These are phyloP conservation scores for Ophraella communa DNA, from an alignment of 2,888 invertebrate genomes.

Conservation along the genomic window DNA sequence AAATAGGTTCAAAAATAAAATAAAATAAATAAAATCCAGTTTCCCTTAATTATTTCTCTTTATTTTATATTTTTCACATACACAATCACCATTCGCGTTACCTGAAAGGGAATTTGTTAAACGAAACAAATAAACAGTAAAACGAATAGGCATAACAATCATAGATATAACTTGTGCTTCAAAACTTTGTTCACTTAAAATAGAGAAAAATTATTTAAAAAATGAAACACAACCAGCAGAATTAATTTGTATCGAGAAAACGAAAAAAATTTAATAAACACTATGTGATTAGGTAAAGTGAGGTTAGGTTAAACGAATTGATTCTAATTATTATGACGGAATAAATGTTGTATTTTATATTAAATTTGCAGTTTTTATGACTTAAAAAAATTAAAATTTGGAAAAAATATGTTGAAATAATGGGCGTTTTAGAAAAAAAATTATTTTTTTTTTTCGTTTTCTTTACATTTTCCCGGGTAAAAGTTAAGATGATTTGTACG, in stretches of 20 bases:
- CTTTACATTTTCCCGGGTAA: slow-evolving; percentile 31
- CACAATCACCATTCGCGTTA: slow-evolving; percentile 45
- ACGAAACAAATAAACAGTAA: slow-evolving; percentile 26
- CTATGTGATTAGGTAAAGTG: too few species aligned
- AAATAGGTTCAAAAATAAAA: not conserved
- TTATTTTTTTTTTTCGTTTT: not conserved
- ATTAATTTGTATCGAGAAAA: slow-evolving; percentile 15
- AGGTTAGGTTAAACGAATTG: too few species aligned
- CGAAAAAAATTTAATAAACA: not conserved
- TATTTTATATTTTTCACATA: slow-evolving; percentile 44
- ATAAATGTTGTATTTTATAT: too few species aligned
- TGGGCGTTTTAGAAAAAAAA: not conserved
- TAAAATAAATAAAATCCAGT: slow-evolving; percentile 3
- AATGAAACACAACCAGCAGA: slow-evolving; percentile 34
- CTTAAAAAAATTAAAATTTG: not conserved
- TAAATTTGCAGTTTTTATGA: too few species aligned
- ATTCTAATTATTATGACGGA: too few species aligned
- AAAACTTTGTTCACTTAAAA: slow-evolving; percentile 36
- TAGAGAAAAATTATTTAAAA: slow-evolving; percentile 37
- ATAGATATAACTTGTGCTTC: slow-evolving; percentile 39
- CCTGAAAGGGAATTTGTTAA: slow-evolving; percentile 35
- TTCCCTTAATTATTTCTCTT: slow-evolving; percentile 26
- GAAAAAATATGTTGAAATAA: not conserved
- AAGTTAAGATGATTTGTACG: slow-evolving; percentile 50
- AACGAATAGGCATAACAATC: slow-evolving; percentile 15